Percentiles rank a stretch among this genome's conserved stretches.
phyloP scores from a whole-genome alignment of 2,888 invertebrate species.

The Acheta domesticus region DNA sequence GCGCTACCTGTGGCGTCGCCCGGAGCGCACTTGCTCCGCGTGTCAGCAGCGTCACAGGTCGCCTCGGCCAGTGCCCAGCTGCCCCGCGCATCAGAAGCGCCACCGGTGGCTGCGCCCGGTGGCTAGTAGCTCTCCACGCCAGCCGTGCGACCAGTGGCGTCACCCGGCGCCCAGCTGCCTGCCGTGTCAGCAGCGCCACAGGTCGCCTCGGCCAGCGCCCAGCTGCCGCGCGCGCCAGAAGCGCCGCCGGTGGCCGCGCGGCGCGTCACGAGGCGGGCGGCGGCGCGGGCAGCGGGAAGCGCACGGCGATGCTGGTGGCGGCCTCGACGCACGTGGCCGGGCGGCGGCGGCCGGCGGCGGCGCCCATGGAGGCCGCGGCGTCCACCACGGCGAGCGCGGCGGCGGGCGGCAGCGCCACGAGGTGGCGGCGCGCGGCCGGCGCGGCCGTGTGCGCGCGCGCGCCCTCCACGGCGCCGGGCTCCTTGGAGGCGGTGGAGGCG shows the following conservation, averaged over 20 bases:
- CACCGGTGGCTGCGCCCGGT: not conserved
- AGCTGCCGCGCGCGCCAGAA: not conserved
- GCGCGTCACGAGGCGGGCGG: not conserved
- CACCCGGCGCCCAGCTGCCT: not conserved
- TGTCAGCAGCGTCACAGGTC: too few species aligned
- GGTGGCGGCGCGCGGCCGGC: not conserved
- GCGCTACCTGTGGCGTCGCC: too few species aligned
- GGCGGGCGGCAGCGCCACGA: not conserved
- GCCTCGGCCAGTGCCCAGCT: not conserved
- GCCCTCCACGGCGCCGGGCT: not conserved
- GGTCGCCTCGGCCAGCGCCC: not conserved
- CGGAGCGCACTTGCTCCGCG: too few species aligned
- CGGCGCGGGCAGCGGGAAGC: not conserved
- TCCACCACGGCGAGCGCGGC: not conserved
- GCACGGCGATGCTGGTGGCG: not conserved
- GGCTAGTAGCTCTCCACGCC: rapidly evolving
- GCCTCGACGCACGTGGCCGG: not conserved
- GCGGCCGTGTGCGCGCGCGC: not conserved
- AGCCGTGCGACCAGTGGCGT: not conserved
- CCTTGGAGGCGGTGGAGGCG: not conserved
- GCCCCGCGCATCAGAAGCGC: not conserved
- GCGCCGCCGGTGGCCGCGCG: not conserved
- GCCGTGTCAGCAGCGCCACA: not conserved
- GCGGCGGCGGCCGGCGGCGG: not conserved
- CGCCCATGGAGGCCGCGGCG: not conserved